Base-by-base conservation (phyloP, 2,113 vertebrate species). In the Xiphophorus hellerii region DNA sequence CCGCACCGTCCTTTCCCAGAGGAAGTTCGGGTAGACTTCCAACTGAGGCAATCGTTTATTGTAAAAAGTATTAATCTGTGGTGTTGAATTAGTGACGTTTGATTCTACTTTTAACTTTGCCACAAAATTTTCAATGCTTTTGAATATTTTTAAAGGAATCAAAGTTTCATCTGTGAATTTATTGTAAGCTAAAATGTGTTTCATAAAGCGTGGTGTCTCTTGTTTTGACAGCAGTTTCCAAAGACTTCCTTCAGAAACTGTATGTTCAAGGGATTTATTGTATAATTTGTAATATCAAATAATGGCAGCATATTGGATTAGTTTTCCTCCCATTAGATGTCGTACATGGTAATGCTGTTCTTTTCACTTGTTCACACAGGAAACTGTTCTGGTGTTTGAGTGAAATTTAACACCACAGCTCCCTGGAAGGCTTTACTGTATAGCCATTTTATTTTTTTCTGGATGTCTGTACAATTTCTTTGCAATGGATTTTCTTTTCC, bases 1-100 rank as follows among this genome's bases (percentile, higher is more conserved):
- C 87, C 96, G 93, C 73, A 94, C 95, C 2, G 94, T 93, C 25
- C 93, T 98, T 37, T 88, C 94, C 0, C 90, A 92, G 28, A 91
- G 95, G 64, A 6, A 82, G 1, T 28, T 84, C 9, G 31, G 69
- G 3, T 85, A 83, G 74, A 73, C 1, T 3, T 58, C 25, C 51
- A n/a, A 10, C 0, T 12, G 42, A 3, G 25, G 0, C 4, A 62
- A 17, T 30, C 0, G 1, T 25, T 27, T 5, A 0, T 35, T 61
- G 2, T n/a, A 27, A 9, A 62, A 0, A 15, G 3, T 9, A 2
- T 42, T 30, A 11, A 5, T 69, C 33, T 70, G 2, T 44, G 67
- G 58, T 29, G n/a, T 30, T 2, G 65, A 60, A 73, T 65, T 61
- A 25, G 0, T 29, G 51, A 58, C 20, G 8, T 2, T n/a, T 58